Conservation (phyloP, 2,888 invertebrate genomes). For the Hybos culiciformis region DNA sequence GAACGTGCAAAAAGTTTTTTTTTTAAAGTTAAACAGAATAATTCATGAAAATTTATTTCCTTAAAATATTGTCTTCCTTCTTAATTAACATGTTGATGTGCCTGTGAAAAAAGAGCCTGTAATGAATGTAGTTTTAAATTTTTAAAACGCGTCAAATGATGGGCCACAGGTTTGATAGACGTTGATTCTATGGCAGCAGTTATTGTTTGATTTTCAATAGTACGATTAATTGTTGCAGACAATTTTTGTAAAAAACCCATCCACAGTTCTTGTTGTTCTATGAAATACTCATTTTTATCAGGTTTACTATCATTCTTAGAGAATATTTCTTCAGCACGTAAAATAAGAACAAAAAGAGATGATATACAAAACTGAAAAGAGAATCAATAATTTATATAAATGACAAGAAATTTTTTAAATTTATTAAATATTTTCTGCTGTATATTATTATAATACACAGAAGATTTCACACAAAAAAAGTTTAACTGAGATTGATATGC, state of each 20-base stretch:
- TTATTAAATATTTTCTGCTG: too few relatives aligned
- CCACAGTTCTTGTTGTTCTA: too few relatives aligned
- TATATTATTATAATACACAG: too few relatives aligned
- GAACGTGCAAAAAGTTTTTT: too few relatives aligned
- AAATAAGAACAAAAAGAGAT: slow-evolving; percentile 29
- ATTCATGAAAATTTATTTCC: too few relatives aligned
- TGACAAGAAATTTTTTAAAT: neutral
- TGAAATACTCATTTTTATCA: too few relatives aligned
- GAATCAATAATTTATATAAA: neutral
- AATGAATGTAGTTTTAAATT: slow-evolving; percentile 33
- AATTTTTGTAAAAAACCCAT: slow-evolving; percentile 29
- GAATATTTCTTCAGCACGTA: slow-evolving; percentile 31
- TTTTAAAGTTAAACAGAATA: too few relatives aligned
- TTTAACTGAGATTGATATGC: too few relatives aligned
- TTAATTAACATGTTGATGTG: slow-evolving; percentile 32
- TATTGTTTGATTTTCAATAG: slow-evolving; percentile 32
- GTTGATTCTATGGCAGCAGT: slow-evolving; percentile 34
- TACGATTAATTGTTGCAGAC: slow-evolving; percentile 29
- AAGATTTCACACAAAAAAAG: too few relatives aligned
- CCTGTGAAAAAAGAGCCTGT: slow-evolving; percentile 31
- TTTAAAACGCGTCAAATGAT: slow-evolving; percentile 33
- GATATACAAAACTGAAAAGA: slow-evolving; percentile 31
- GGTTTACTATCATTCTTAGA: slow-evolving; percentile 15
- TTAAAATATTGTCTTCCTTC: slow-evolving; percentile 2
- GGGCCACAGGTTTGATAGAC: slow-evolving; percentile 32